These are phyloP conservation scores for Microtus californicus DNA, from an alignment of 2,797 vertebrate genomes.

Conservation along the genomic window DNA sequence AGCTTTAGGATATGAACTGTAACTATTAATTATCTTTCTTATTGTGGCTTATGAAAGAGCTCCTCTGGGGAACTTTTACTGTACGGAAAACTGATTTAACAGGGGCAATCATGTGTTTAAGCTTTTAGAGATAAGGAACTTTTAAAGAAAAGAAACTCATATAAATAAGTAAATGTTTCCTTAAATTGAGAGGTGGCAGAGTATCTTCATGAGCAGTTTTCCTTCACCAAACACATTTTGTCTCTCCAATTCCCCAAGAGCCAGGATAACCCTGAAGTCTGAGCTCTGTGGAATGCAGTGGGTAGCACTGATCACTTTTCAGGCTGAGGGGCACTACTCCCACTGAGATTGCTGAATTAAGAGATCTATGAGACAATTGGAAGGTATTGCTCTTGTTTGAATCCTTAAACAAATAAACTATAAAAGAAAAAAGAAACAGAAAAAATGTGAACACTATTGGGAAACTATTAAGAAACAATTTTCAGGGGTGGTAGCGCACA, in stretches of 20 bases:
- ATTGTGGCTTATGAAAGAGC: constrained; percentile 52
- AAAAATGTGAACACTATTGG: neutral
- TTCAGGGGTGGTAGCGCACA: neutral
- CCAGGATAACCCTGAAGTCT: neutral
- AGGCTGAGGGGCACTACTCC: neutral
- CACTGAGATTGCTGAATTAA: neutral
- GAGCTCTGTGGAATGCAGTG: neutral
- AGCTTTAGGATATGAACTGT: constrained; percentile 54
- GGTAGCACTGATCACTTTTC: constrained; percentile 25
- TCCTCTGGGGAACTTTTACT: constrained; percentile 35
- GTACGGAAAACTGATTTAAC: constrained; percentile 66
- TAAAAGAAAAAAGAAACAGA: constrained; percentile 19
- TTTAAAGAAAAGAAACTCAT: constrained; percentile 53
- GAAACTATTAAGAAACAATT: constrained; percentile 33
- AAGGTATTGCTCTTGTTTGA: neutral
- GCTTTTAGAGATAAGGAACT: constrained; percentile 38
- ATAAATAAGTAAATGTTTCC: neutral
- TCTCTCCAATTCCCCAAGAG: neutral
- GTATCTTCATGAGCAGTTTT: constrained; percentile 5
- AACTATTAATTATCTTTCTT: constrained; percentile 63
- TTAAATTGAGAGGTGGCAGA: constrained; percentile 27
- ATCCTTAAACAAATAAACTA: constrained; percentile 49
- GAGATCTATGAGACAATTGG: neutral
- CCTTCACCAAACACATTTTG: constrained; percentile 52
- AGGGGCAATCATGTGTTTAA: constrained; percentile 53